Base-by-base conservation (phyloP, 2,888 invertebrate species). In the Unio delphinus region DNA sequence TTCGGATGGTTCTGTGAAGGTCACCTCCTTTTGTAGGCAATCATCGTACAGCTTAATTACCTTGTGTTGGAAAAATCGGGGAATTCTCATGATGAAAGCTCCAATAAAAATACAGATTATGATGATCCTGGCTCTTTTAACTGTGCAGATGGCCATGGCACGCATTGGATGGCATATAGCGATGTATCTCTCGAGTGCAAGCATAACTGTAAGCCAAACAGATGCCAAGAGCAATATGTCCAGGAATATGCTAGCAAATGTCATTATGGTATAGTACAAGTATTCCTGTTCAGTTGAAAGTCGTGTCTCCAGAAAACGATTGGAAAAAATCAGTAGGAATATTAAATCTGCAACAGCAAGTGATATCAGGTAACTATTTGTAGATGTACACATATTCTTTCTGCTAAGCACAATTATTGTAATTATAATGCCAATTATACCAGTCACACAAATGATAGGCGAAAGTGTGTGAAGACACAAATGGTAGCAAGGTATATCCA, bases 381-480 rank as follows among this genome's bases (percentile, higher is more conserved):
- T 89, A 6, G 88, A 88, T 15, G 88, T 89, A 64, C 83, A 83
- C 89, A 89, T 89, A 61, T 84, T 85, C 72, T 89, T 89, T 5
- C 84, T 77, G 63, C 85, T 87, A 7, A 89, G 78, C 6, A 89
- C 87, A 28, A 89, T 80, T 57, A 89, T 82, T 0, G 89, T 89
- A 7, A 88, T 70, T 11, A 85, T 75, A 23, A 88, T 88, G 17
- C 88, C 89, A 3, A 87, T 68, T 59, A 89, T 87, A 7, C 88
- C 88, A 56, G 80, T 68, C 3, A 80, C 65, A 67, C 87, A 85
- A 20, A 87, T 75, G 8, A 84, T 71, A 0, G 87, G 87, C 55
- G 85, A 73, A 1, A 87, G 66, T 20, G 73, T 72, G 30, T 75
- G 71, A 34, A 75, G 45, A 45, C 45, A 45, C 45, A 45, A 45